Conservation (phyloP, 1,140 invertebrate species). For the Caerostris extrusa region DNA sequence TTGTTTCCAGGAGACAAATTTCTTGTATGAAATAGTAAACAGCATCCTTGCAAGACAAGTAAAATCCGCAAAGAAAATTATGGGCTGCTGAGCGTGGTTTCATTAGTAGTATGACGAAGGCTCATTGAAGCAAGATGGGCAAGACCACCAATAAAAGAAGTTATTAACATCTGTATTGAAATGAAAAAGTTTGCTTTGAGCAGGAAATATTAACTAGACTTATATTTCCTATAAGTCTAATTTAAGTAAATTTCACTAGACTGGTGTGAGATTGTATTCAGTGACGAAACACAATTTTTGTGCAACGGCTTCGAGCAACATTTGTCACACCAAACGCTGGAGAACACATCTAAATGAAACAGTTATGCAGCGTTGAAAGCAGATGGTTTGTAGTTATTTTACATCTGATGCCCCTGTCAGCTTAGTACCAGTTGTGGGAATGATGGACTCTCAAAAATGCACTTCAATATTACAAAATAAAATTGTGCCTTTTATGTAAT, state of each 20-base stretch:
- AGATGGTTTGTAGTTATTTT: neutral
- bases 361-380: neutral
- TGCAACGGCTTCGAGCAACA: neutral
- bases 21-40: neutral
- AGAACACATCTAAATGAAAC: neutral
- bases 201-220: neutral
- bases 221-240: too few species aligned
- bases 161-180: neutral
- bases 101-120: too few species aligned
- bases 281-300: constrained; percentile 5
- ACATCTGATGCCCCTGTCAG: neutral
- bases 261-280: neutral
- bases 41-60: neutral
- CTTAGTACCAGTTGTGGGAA: neutral
- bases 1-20: neutral
- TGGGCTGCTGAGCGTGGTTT: neutral
- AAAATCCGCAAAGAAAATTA: neutral
- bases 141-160: neutral
- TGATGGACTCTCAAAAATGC: neutral
- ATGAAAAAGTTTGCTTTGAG: neutral
- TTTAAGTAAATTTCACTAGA: too few species aligned
- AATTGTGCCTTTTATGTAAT: neutral
- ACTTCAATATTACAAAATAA: neutral
- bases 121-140: neutral
- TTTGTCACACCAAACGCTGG: neutral